Evolutionary conservation across 2,113 vertebrate species (phyloP).

Genomic region (Salvelinus sp.): DNA sequence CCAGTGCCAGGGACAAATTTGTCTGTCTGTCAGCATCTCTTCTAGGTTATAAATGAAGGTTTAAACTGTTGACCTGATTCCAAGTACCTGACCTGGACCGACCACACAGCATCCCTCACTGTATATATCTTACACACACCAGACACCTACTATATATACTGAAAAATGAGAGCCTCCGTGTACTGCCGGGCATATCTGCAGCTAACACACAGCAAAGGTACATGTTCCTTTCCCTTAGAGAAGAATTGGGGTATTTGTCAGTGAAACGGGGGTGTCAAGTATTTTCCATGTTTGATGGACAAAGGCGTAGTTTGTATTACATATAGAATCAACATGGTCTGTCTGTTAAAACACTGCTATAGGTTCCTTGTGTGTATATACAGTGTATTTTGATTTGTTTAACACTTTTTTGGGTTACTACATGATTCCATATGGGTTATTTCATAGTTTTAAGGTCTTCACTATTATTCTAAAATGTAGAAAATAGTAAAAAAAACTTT

Average conservation of each 20-base stretch:
- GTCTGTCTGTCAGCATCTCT: slow-evolving; percentile 36
- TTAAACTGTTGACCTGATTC: slow-evolving; percentile 66
- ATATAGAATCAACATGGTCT: too few species aligned
- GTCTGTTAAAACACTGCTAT: too few species aligned
- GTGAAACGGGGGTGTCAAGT: background rate
- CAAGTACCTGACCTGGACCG: slow-evolving; percentile 19
- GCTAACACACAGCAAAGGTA: slow-evolving; percentile 18
- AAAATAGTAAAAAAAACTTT: too few species aligned
- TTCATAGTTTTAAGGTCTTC: too few species aligned
- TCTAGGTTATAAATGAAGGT: slow-evolving; percentile 52
- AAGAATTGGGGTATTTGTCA: background rate
- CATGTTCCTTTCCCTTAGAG: background rate
- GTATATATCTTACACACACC: slow-evolving; percentile 11
- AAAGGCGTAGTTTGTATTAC: too few species aligned
- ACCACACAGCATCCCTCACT: slow-evolving; percentile 11
- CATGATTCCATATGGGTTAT: too few species aligned
- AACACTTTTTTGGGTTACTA: too few species aligned
- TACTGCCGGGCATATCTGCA: slow-evolving; percentile 39
- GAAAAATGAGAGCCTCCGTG: slow-evolving; percentile 40
- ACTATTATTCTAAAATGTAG: too few species aligned
- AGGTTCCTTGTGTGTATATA: too few species aligned
- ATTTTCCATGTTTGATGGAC: too few species aligned
- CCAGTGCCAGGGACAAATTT: slow-evolving; percentile 38
- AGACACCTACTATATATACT: slow-evolving; percentile 12
- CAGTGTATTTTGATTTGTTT: too few species aligned